Conservation (phyloP, 1,140 invertebrate genomes). For the Drosophila tsacasi region DNA sequence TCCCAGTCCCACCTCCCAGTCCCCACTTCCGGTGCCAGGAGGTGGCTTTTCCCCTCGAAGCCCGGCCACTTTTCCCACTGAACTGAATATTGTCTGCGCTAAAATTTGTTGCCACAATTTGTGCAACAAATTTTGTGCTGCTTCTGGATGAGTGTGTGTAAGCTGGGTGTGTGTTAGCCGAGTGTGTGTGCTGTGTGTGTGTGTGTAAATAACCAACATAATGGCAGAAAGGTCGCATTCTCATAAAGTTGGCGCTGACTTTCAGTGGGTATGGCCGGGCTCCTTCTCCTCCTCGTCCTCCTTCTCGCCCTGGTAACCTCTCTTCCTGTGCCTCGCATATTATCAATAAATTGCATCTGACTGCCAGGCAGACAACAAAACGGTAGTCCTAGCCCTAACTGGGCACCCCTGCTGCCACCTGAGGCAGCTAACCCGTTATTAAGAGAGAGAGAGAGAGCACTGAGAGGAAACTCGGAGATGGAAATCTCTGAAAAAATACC, state of each 20-base stretch:
- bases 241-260: slow-evolving; percentile 67
- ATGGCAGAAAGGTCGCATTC: slow-evolving; percentile 53
- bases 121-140: slow-evolving; percentile 56
- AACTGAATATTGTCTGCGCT: slow-evolving; percentile 56
- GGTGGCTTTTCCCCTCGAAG: not conserved
- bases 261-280: slow-evolving; percentile 23
- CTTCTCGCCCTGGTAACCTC: not conserved
- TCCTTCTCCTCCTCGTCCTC: too few species aligned
- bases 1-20: not conserved
- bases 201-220: slow-evolving; percentile 62
- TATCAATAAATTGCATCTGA: slow-evolving; percentile 84
- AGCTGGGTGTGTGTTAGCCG: slow-evolving; percentile 5
- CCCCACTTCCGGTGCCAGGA: not conserved
- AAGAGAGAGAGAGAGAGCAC: slow-evolving; percentile 45
- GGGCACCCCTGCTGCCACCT: slow-evolving; percentile 3
- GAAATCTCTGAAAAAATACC: not conserved
- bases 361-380: slow-evolving; percentile 60
- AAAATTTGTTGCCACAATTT: slow-evolving; percentile 60
- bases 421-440: slow-evolving; percentile 59
- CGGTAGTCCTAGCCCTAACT: slow-evolving; percentile 17
- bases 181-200: not conserved
- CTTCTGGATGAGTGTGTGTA: slow-evolving; percentile 13
- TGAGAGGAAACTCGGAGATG: not conserved
- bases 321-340: slow-evolving; percentile 44
- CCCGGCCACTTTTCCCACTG: not conserved